Evolutionary conservation across 2,888 invertebrate genomes (phyloP), one percentile per base, ranked within the genome.

Genomic region (Abrostola triplasia): DNA sequence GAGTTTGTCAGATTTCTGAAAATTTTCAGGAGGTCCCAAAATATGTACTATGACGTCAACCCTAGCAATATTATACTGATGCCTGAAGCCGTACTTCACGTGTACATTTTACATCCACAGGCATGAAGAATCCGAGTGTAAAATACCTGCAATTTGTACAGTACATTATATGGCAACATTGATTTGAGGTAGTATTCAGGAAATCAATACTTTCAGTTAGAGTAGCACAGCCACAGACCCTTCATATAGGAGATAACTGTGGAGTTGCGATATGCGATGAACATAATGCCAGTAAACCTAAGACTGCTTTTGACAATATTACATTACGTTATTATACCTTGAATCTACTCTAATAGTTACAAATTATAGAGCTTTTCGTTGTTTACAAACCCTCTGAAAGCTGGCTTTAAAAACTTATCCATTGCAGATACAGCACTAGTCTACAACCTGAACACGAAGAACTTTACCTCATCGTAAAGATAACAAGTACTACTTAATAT

Each of bases 1-100:
- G 87, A 84, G 91, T 86, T 89, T 88, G 87, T 85, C 80, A 90
- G 88, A 87, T 93, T 94, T 93, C 94, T 89, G 94, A 93, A 93
- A 92, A 90, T 88, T 92, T 93, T 92, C 92, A 93, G 93, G 81
- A 87, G 82, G 76, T 82, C 86, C 84, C 84, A 89, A 90, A 89
- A 88, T 85, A 77, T 76, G 64, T 88, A 87, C 76, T 82, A 77
- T 79, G 74, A 80, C 77, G 80, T 75, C 81, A 84, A 86, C 83
- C 83, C 84, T 84, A 81, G 82, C 82, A 83, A 86, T 84, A 84
- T 83, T 85, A 57, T 52, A 59, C 50, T 36, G 58, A 47, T 61
- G 48, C 51, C 65, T 50, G 42, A 24, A 70, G 50, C 51, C 56
- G 7, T 47, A 53, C 60, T 49, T 38, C 35, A 47, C 40, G 50